Evolutionary conservation across 1,140 invertebrate species (phyloP).

Genomic region (Pseudomyrmex cubaensis): DNA sequence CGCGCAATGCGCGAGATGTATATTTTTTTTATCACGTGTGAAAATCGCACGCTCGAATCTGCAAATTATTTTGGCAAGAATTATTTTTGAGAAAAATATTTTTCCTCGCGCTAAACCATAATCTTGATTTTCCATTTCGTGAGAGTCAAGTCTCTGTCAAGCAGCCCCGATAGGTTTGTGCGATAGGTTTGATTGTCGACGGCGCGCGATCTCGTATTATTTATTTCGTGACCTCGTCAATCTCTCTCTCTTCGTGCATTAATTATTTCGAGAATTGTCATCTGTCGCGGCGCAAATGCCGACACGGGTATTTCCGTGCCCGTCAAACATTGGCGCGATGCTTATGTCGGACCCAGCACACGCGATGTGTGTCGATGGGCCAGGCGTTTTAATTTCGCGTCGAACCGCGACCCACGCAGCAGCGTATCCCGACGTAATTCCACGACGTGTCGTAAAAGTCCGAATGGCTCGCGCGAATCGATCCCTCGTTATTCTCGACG

Average conservation of each 20-base stretch:
- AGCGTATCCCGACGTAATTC: slow-evolving; percentile 24
- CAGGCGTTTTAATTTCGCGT: slow-evolving; percentile 39
- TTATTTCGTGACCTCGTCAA: slow-evolving; percentile 48
- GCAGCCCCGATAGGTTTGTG: not conserved
- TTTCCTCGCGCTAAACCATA: no score
- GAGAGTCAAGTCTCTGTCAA: no score
- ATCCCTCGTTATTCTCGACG: slow-evolving; percentile 41
- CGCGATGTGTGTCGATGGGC: slow-evolving; percentile 30
- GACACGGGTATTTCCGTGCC: slow-evolving; percentile 41
- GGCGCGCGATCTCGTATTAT: slow-evolving; percentile 46
- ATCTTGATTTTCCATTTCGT: no score
- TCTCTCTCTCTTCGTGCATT: slow-evolving; percentile 33
- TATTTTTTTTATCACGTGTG: not conserved
- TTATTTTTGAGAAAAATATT: no score
- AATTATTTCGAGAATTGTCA: slow-evolving; percentile 58
- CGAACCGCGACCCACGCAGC: not conserved
- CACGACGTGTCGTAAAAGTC: slow-evolving; percentile 48
- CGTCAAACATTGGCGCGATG: slow-evolving; percentile 35
- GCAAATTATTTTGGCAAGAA: no score
- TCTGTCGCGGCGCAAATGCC: slow-evolving; percentile 33
- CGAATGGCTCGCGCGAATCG: slow-evolving; percentile 30
- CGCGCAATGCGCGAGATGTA: no score
- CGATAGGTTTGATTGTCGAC: slow-evolving; percentile 27
- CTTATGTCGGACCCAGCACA: slow-evolving; percentile 41
- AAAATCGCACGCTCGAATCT: not conserved